Conservation (phyloP, 2,888 invertebrate species). For the Paralinhomoeus sp. region DNA sequence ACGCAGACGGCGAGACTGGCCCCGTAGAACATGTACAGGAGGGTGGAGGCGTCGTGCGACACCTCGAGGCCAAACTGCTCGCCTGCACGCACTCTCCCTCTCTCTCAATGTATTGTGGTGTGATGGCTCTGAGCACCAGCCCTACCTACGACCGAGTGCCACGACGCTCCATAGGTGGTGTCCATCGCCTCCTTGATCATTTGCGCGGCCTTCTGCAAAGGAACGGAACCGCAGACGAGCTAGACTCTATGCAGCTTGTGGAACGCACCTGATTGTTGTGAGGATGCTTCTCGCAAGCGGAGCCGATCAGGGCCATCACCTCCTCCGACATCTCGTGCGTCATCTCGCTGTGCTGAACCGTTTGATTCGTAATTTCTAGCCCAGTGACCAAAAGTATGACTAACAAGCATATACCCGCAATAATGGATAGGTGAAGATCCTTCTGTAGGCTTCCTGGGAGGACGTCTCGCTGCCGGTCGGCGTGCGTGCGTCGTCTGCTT, state of each 20-base stretch:
- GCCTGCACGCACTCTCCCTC: constrained; percentile 24
- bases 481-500: too few relatives aligned
- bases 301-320: constrained; percentile 65
- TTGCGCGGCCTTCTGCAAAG: constrained; percentile 54
- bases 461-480: too few relatives aligned
- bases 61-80: constrained; percentile 83
- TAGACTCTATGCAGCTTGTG: background rate
- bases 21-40: constrained; percentile 67
- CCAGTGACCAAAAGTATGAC: too few relatives aligned
- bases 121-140: too few relatives aligned
- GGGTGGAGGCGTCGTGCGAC: constrained; percentile 63
- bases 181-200: constrained; percentile 85
- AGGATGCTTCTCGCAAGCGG: constrained; percentile 72
- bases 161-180: constrained; percentile 76
- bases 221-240: background rate
- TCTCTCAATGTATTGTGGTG: background rate
- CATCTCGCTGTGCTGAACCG: constrained; percentile 73
- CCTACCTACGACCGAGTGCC: constrained; percentile 63
- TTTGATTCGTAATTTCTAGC: too few relatives aligned
- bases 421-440: too few relatives aligned
- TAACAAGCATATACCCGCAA: too few relatives aligned
- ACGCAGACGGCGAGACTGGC: constrained; percentile 66
- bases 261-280: constrained; percentile 51
- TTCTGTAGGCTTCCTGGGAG: too few relatives aligned
- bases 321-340: constrained; percentile 70